phyloP scores from a whole-genome alignment of 2,888 invertebrate genomes.

The Euzophera pinguis region DNA sequence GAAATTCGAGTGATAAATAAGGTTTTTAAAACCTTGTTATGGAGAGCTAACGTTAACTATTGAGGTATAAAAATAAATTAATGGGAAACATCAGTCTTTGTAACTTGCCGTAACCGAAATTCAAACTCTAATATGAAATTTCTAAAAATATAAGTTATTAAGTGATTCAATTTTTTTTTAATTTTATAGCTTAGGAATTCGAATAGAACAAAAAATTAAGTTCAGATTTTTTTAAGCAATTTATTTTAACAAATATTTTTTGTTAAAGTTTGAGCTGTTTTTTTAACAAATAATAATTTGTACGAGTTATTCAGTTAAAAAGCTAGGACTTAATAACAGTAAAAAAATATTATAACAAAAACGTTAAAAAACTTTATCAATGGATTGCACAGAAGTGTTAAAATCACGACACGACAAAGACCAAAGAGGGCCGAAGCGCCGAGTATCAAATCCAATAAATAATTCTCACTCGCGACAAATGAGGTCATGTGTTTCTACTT shows the following conservation, averaged over 20 bases:
- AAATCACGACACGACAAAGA: conserved; percentile 58
- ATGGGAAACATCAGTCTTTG: conserved; percentile 7
- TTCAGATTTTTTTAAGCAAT: too few relatives aligned
- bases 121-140: conserved; percentile 1
- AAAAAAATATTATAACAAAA: not conserved
- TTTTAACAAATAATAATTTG: too few relatives aligned
- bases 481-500: conserved; percentile 79
- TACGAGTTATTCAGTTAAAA: not conserved
- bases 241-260: too few relatives aligned
- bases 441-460: conserved; percentile 76
- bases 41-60: conserved; percentile 3
- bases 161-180: too few relatives aligned
- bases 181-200: too few relatives aligned
- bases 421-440: conserved; percentile 59
- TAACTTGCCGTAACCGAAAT: not conserved
- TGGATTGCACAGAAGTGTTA: conserved; percentile 40
- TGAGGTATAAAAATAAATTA: conserved; percentile 10
- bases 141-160: not conserved
- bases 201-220: too few relatives aligned
- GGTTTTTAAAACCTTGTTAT: conserved; percentile 9
- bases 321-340: not conserved
- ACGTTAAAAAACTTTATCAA: conserved; percentile 23
- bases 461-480: conserved; percentile 75
- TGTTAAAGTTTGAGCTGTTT: too few relatives aligned
- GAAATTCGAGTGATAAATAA: conserved; percentile 24